phyloP scores from a whole-genome alignment of 2,113 vertebrate species.

The Grus americana region DNA sequence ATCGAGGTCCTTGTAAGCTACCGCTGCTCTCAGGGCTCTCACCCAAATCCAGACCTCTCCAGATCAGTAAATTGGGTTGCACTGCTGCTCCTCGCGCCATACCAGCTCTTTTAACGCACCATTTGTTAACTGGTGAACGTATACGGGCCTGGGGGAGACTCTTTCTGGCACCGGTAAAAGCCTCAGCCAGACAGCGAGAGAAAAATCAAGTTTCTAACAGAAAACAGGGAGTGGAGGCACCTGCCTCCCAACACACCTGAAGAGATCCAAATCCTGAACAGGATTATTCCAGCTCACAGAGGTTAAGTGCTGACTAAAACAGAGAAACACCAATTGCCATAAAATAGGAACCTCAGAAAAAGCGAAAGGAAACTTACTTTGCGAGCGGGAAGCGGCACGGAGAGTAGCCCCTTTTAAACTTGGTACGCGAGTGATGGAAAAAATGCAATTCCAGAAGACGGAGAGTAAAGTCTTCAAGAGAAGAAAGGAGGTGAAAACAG shows the following conservation, averaged over 20 bases:
- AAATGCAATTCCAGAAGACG: neutral
- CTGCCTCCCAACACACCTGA: neutral
- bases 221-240: accelerated
- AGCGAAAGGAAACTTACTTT: neutral
- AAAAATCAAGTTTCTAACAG: neutral
- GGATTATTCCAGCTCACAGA: accelerated
- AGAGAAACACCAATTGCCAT: neutral
- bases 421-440: neutral
- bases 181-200: neutral
- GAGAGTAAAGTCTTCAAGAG: neutral
- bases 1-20: neutral
- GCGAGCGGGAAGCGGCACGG: neutral
- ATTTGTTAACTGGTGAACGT: accelerated
- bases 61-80: no score
- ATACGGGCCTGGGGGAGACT: neutral
- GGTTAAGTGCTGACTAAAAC: neutral
- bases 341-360: neutral
- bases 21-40: neutral
- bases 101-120: neutral
- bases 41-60: neutral
- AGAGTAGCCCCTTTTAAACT: neutral
- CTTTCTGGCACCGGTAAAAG: neutral
- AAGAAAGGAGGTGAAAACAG: neutral
- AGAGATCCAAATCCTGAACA: neutral
- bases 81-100: neutral